Base-by-base conservation (phyloP, 2,113 vertebrate genomes). In the Calonectris borealis region DNA sequence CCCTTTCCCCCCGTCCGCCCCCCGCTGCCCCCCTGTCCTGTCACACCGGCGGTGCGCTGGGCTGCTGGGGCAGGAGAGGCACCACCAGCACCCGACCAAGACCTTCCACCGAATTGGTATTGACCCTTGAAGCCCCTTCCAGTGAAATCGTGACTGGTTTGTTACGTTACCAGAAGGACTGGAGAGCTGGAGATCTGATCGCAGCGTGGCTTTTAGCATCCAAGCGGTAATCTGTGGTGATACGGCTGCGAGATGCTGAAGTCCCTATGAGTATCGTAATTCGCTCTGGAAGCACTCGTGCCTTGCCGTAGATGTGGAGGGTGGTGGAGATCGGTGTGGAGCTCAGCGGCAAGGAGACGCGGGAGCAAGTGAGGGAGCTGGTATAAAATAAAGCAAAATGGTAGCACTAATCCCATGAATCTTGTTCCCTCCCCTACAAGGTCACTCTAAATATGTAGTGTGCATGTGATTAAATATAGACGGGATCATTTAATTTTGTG, bases 1-100 rank as follows among this genome's bases (percentile, higher is more conserved):
- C 44, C n/a, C 15, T 21, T 46, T 38, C 15, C 34, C 34, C 31
- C 46, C 15, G 32, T 5, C 2, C 5, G 7, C 21, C 20, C 44
- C 57, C 65, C 6, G 1, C 32, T 22, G 69, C 7, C 34, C 44
- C 49, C 44, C 21, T 11, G 10, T 57, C 36, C 46, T 49, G 21
- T 13, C n/a, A 11, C 21, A 11, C 6, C 4, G 46, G 12, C 6
- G 11, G 9, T 6, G n/a, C 16, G 2, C 21, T 27, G 52, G n/a
- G 8, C 22, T 60, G 31, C 78, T 29, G 70, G 52, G 42, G 16
- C 16, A 71, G 68, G 57, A 40, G 70, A 6, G 15, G 61, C 0
- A 0, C 10, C 65, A 8, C 40, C 64, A 72, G 73, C n/a, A 72
- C 71, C n/a, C 1, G 29, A 69, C 38, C 21, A n/a, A 76, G 79